Conservation (phyloP, 2,888 invertebrate species). For the Spatulosminthurus flaviceps region DNA sequence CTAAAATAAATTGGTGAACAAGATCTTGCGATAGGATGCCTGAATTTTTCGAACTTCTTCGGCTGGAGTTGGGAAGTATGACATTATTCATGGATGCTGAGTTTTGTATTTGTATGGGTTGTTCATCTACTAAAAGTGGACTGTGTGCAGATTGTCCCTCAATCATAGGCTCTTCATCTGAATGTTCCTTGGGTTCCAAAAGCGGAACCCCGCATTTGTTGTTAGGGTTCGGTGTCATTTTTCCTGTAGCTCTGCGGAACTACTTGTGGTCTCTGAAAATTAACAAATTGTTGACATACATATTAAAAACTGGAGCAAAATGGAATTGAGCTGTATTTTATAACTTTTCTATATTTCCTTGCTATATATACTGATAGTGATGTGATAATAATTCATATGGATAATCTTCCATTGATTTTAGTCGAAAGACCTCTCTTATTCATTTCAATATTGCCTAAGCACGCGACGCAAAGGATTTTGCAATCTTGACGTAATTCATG, state of each 20-base stretch:
- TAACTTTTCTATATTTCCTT: too few species aligned
- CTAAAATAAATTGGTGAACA: constrained; percentile 51
- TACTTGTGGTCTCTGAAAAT: background rate
- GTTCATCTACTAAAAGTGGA: background rate
- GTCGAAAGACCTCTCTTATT: too few species aligned
- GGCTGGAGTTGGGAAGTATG: constrained; percentile 22
- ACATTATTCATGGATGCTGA: constrained; percentile 13
- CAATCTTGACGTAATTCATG: too few species aligned
- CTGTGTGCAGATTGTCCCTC: constrained; percentile 18
- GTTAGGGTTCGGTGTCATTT: constrained; percentile 41
- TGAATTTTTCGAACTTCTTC: constrained; percentile 35
- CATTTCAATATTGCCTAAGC: too few species aligned
- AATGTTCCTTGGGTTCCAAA: background rate
- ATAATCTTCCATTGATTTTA: too few species aligned
- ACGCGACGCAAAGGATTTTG: too few species aligned
- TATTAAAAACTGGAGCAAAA: too few species aligned
- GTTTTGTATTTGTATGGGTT: background rate
- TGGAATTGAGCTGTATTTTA: too few species aligned
- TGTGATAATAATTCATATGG: too few species aligned
- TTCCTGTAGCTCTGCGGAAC: background rate
- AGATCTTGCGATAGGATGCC: constrained; percentile 42
- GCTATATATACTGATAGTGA: too few species aligned
- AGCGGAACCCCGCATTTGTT: background rate
- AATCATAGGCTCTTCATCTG: constrained; percentile 31
- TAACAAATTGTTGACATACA: too few species aligned